These are phyloP conservation scores for Parasteatoda lunata DNA, from an alignment of 2,888 invertebrate species.

Conservation along the genomic window DNA sequence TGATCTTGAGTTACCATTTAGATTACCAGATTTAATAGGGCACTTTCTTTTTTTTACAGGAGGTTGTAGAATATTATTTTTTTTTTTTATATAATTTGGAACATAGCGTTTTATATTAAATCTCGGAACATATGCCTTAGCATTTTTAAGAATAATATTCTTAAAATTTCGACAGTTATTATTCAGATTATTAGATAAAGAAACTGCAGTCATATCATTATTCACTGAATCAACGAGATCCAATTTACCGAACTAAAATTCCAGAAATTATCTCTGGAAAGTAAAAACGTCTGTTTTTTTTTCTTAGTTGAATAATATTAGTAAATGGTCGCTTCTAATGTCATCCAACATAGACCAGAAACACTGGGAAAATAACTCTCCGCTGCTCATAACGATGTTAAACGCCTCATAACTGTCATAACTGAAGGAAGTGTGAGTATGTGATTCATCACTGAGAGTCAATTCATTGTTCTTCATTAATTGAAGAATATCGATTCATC, in stretches of 20 bases:
- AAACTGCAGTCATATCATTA: not conserved
- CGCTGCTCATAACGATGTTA: not conserved
- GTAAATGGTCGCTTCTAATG: not conserved
- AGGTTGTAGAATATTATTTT: not conserved
- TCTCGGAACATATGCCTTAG: too few relatives aligned
- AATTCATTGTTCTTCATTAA: conserved; percentile 66
- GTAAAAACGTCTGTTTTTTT: not conserved
- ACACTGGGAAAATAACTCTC: not conserved
- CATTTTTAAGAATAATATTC: too few relatives aligned
- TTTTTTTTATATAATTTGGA: not conserved
- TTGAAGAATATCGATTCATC: not conserved
- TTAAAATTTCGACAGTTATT: too few relatives aligned
- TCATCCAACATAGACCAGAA: not conserved
- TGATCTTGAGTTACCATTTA: not conserved
- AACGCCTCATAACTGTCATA: not conserved
- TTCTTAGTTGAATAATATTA: not conserved
- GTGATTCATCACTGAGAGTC: not conserved
- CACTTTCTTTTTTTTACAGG: not conserved
- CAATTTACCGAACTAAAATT: not conserved
- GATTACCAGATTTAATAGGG: not conserved
- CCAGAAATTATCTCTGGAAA: not conserved
- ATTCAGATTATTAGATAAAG: too few relatives aligned
- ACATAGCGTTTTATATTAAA: not conserved
- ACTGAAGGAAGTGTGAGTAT: not conserved
- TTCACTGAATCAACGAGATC: not conserved